Conservation (phyloP, 1,140 invertebrate genomes). For the Ephestia elutella region DNA sequence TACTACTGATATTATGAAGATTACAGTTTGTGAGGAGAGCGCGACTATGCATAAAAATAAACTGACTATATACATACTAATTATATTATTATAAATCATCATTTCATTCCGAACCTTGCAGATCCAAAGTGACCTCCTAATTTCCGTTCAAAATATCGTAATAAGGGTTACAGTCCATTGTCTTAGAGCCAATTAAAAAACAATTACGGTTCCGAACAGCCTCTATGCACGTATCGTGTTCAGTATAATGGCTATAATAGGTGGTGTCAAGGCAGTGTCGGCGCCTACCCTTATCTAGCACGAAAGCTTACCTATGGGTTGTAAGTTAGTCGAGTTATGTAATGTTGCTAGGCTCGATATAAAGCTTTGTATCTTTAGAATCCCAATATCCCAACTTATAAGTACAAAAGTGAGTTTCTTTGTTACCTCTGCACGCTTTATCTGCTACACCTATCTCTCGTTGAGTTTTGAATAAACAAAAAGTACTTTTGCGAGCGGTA, state of each 20-base stretch:
- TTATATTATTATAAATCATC: neutral
- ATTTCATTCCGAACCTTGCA: neutral
- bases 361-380: too few species aligned
- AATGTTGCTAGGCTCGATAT: neutral
- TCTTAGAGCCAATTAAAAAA: neutral
- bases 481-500: too few species aligned
- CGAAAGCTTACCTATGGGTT: neutral
- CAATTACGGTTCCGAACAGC: neutral
- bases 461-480: too few species aligned
- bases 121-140: neutral
- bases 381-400: too few species aligned
- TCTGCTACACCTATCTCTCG: too few species aligned
- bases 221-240: neutral
- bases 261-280: slow-evolving; percentile 23
- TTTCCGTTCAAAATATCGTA: neutral
- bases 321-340: neutral
- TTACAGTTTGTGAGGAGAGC: too few species aligned
- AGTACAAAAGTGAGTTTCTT: too few species aligned
- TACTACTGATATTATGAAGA: too few species aligned
- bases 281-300: slow-evolving; percentile 15
- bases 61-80: too few species aligned
- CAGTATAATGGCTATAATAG: slow-evolving; percentile 9
- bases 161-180: neutral
- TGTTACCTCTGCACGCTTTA: too few species aligned
- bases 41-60: too few species aligned